These are phyloP conservation scores for Hyles vespertilio DNA, from an alignment of 1,140 invertebrate species.

Conservation along the genomic window DNA sequence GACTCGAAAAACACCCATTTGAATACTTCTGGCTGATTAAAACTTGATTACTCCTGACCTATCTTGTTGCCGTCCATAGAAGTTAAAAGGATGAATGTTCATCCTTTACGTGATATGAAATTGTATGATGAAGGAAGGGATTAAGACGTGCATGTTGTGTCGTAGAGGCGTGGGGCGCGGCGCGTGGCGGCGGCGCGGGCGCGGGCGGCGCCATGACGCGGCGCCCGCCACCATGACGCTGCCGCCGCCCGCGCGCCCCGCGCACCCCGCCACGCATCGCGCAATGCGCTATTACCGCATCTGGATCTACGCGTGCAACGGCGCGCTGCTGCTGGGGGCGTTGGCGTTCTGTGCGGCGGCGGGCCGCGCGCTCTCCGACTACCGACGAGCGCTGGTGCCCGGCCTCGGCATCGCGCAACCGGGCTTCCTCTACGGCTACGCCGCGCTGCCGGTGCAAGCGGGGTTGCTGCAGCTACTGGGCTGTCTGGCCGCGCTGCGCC, in stretches of 20 bases:
- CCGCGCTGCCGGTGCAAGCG: conserved; percentile 84
- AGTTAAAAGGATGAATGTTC: no score
- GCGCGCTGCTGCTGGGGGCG: conserved; percentile 87
- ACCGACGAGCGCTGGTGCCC: conserved; percentile 81
- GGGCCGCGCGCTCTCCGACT: conserved; percentile 83
- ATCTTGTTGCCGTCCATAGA: no score
- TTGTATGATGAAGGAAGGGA: no score
- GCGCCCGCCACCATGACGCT: conserved; percentile 69
- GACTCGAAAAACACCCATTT: no score
- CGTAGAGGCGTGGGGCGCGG: conserved; percentile 67
- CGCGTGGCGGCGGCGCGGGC: conserved; percentile 71
- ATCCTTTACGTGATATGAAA: no score
- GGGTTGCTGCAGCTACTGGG: conserved; percentile 84
- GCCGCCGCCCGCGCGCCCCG: conserved; percentile 69
- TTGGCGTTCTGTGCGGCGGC: conserved; percentile 88
- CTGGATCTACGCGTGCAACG: conserved; percentile 95
- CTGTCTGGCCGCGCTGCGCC: conserved; percentile 86
- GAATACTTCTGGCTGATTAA: no score
- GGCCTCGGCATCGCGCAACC: conserved; percentile 85
- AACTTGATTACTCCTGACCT: no score
- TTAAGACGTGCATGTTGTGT: conserved; percentile 18
- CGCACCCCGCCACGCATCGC: conserved; percentile 66
- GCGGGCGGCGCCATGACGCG: conserved; percentile 66
- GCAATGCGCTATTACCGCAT: conserved; percentile 87
- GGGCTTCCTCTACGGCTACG: conserved; percentile 89